Percentiles rank a stretch among this genome's conserved stretches.
These are phyloP conservation scores for Lithophane ornitopus DNA, from an alignment of 2,888 invertebrate species.

Conservation along the genomic window DNA sequence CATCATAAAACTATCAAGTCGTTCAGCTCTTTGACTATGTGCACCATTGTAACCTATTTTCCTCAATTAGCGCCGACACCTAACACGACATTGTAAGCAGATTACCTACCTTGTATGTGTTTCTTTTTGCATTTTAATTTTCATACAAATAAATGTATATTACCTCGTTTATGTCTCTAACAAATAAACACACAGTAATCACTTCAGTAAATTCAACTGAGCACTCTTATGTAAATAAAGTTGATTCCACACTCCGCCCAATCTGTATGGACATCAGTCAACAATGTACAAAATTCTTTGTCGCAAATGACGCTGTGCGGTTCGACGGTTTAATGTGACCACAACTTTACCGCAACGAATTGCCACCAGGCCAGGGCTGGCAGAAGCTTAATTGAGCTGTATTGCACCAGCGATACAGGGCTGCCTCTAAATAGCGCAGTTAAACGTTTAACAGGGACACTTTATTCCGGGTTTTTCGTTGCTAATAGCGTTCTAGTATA, in stretches of 20 bases:
- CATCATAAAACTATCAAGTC: constrained; percentile 33
- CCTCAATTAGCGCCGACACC: constrained; percentile 60
- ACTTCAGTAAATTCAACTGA: constrained; percentile 56
- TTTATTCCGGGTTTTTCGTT: constrained; percentile 67
- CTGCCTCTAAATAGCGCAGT: constrained; percentile 68
- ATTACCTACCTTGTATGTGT: constrained; percentile 37
- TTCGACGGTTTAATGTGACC: constrained; percentile 80
- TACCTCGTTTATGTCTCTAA: constrained; percentile 29
- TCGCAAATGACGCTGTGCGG: constrained; percentile 74
- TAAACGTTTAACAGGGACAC: constrained; percentile 69
- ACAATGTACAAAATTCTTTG: constrained; percentile 67
- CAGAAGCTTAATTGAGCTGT: constrained; percentile 79
- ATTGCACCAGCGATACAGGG: constrained; percentile 68
- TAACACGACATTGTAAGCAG: constrained; percentile 55
- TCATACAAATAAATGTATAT: constrained; percentile 8
- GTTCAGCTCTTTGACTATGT: constrained; percentile 40
- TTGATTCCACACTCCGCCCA: constrained; percentile 49
- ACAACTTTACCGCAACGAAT: constrained; percentile 79
- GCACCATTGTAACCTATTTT: constrained; percentile 53
- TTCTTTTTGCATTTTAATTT: constrained; percentile 30
- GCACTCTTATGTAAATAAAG: constrained; percentile 53
- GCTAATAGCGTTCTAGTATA: constrained; percentile 64
- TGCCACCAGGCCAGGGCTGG: constrained; percentile 73
- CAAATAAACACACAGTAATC: constrained; percentile 39
- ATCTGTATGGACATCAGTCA: constrained; percentile 61